A percentile compares a stretch with the other conserved stretches of the same genome.
These are phyloP conservation scores for Numenius arquata DNA, from an alignment of 2,113 vertebrate species.

Conservation along the genomic window DNA sequence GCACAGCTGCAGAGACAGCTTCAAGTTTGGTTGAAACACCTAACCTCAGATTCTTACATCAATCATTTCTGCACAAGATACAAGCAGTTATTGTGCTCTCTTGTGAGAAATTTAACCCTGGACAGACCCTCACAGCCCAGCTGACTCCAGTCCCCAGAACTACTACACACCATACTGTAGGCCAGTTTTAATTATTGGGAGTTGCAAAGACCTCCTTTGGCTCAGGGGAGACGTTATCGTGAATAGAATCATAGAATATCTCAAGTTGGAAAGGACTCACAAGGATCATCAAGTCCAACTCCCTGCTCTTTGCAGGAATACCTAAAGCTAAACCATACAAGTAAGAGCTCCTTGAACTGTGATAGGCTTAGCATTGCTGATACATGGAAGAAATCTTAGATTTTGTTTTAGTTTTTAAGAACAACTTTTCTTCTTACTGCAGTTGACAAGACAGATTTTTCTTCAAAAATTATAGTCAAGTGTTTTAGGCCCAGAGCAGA, in stretches of 20 bases:
- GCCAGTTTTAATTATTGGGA: not conserved
- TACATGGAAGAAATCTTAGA: not conserved
- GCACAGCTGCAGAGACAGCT: not conserved
- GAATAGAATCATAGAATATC: no score
- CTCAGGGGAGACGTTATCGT: accelerated
- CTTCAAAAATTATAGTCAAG: not conserved
- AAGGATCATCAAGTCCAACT: no score
- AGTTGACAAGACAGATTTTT: not conserved
- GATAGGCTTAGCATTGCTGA: not conserved
- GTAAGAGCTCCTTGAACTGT: not conserved
- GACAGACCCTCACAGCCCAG: not conserved
- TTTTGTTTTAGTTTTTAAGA: not conserved
- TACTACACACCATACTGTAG: not conserved
- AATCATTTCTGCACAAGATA: not conserved
- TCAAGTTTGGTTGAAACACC: not conserved
- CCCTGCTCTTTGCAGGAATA: not conserved
- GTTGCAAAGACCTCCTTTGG: not conserved
- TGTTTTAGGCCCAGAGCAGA: not conserved
- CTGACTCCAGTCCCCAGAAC: not conserved
- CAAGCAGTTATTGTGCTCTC: no score
- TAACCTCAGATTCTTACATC: not conserved
- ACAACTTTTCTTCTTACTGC: not conserved
- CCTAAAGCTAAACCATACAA: not conserved
- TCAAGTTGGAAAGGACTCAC: no score
- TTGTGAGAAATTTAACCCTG: not conserved